Conservation (phyloP, 2,797 vertebrate genomes). For the Phalanger gymnotis region DNA sequence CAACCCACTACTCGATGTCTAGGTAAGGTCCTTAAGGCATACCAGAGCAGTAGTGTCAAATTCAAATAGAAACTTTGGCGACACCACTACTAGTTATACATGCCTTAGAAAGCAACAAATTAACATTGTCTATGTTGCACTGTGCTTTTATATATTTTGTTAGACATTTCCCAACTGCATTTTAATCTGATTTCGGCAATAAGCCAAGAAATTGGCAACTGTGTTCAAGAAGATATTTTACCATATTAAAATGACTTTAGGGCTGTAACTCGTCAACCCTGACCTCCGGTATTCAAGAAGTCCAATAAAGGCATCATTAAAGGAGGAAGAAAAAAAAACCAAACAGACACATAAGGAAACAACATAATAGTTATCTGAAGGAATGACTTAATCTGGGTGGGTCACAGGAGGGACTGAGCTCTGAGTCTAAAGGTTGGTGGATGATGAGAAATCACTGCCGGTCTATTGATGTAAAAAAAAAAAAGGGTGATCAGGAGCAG, state of each 20-base stretch:
- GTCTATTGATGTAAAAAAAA: not conserved
- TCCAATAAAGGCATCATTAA: not conserved
- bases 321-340: not conserved
- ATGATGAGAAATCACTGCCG: not conserved
- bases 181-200: not conserved
- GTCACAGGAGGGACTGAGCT: too few species aligned
- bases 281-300: not conserved
- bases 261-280: not conserved
- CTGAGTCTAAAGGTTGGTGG: not conserved
- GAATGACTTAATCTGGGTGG: not conserved
- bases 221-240: not conserved
- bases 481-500: not conserved
- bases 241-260: not conserved
- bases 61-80: not conserved
- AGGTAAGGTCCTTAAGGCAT: not conserved
- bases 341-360: not conserved
- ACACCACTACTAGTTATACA: too few species aligned
- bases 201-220: not conserved
- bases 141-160: not conserved
- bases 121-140: not conserved
- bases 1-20: not conserved
- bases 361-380: not conserved
- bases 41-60: not conserved
- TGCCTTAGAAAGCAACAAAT: not conserved
- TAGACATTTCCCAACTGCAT: not conserved